Base-by-base conservation (phyloP, 1,140 invertebrate genomes). In the Capitella teleta region DNA sequence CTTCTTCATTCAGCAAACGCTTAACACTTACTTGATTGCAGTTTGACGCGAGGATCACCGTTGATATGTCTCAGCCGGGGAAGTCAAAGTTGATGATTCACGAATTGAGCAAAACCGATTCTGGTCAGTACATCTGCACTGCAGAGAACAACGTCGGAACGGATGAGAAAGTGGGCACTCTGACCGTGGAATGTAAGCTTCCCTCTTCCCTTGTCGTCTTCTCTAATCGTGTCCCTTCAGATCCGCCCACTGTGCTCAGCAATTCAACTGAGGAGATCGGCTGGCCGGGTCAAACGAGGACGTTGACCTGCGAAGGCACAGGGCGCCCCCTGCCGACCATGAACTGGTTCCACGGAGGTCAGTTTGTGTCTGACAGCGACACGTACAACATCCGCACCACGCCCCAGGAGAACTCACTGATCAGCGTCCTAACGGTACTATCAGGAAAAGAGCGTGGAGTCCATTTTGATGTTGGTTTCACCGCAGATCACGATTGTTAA, bases 271-370 rank as follows among this genome's bases (percentile, higher is more conserved):
- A 47, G 2, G 19, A 37, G 23, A 21, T 48, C 24, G 52, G 30
- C 16, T 53, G 52, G 52, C 5, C 3, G 37, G 52, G 47, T 0
- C 24, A 53, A 30, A 28, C 18, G 19, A 24, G 52, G 19, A 21
- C 19, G 25, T 25, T 53, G 19, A 53, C 46, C 2, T 53, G 52
- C 32, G n/a, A 23, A n/a, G 52, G 28, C 14, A 8, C 16, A 0
- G 52, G 52, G 10, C 26, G 21, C 21, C 52, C 52, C 12, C 38
- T 49, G 16, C 52, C 52, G 18, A 49, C 52, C 14, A 32, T 53
- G 12, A 30, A 28, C 25, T 53, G 52, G 52, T 28, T 49, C 4
- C 32, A 32, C 3, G 52, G 26, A 12, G 28, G 28, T 23, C 32
- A 51, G 28, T 41, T 43, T 30, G 30, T 51, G 28, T 46, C 28